Evolutionary conservation across 2,113 vertebrate genomes (phyloP).

Genomic region (Zootoca vivipara): DNA sequence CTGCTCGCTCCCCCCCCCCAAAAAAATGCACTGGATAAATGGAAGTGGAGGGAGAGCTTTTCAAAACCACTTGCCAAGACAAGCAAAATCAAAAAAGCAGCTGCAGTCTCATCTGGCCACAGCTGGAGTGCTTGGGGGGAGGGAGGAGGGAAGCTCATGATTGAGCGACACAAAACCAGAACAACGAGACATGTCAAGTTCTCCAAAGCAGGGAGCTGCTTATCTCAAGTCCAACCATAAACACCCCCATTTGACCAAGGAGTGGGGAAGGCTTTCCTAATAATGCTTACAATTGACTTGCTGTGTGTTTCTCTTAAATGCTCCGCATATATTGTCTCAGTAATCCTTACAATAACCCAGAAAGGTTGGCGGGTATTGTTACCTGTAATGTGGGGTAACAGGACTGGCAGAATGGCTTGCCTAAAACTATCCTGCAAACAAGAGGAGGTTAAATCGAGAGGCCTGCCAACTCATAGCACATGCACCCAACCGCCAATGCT

Average conservation of each 20-base stretch:
- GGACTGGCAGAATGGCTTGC: not conserved
- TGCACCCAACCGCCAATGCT: not conserved
- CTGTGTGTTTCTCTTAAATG: not conserved
- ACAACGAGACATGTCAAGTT: not conserved
- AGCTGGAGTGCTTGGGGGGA: constrained; percentile 6
- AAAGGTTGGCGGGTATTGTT: not conserved
- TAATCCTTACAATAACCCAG: not conserved
- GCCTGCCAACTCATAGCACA: not conserved
- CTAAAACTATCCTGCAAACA: not conserved
- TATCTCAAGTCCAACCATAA: not conserved
- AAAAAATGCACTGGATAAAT: not conserved
- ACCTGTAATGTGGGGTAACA: not conserved
- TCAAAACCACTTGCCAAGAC: not conserved
- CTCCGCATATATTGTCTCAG: not conserved
- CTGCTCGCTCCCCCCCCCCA: not conserved
- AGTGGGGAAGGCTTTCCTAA: not conserved
- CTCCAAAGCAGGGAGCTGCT: constrained; percentile 1
- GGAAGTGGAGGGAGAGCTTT: not conserved
- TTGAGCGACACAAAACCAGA: not conserved
- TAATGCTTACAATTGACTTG: not conserved
- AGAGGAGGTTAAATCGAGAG: not conserved
- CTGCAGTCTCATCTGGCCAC: constrained; percentile 17
- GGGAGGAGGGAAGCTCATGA: not conserved
- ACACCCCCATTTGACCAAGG: not conserved
- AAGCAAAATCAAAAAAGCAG: constrained; percentile 14